phyloP scores from a whole-genome alignment of 2,113 vertebrate genomes.

The Cyprinodon brontotheroides region DNA sequence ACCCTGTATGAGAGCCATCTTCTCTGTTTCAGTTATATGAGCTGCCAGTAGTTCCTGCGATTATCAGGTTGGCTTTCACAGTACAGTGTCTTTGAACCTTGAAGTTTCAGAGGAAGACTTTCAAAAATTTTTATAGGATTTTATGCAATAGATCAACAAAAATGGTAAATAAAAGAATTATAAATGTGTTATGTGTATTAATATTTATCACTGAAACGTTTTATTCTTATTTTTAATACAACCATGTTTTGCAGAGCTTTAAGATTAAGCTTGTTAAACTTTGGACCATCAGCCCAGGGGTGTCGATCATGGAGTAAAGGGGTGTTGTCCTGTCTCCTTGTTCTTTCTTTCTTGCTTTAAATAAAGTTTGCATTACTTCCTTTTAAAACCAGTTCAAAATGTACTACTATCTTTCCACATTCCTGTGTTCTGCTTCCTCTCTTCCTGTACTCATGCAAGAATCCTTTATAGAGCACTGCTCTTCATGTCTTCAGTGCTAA shows the following conservation, averaged over 20 bases:
- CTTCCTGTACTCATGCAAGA: too few relatives aligned
- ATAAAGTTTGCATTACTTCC: too few relatives aligned
- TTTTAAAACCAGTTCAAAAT: too few relatives aligned
- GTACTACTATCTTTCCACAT: too few relatives aligned
- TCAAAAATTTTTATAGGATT: neutral
- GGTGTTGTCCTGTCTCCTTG: too few relatives aligned
- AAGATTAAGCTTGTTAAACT: neutral
- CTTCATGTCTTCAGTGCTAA: too few relatives aligned
- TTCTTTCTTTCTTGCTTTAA: too few relatives aligned
- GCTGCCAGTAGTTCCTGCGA: neutral
- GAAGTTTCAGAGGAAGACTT: conserved; percentile 11
- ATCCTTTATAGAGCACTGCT: too few relatives aligned
- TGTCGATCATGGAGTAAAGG: too few relatives aligned
- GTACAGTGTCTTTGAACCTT: neutral
- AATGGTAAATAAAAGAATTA: neutral
- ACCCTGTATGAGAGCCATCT: conserved; percentile 40
- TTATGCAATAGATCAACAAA: neutral
- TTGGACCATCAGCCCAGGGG: neutral
- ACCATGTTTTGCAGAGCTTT: neutral
- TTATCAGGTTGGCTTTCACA: conserved; percentile 5
- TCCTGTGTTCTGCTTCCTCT: too few relatives aligned
- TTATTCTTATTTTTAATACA: neutral
- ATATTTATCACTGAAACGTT: neutral
- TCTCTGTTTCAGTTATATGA: conserved; percentile 23
- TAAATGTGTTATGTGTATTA: neutral